These are phyloP conservation scores for Puffinus mauretanicus DNA, from an alignment of 2,113 vertebrate genomes.

Conservation along the genomic window DNA sequence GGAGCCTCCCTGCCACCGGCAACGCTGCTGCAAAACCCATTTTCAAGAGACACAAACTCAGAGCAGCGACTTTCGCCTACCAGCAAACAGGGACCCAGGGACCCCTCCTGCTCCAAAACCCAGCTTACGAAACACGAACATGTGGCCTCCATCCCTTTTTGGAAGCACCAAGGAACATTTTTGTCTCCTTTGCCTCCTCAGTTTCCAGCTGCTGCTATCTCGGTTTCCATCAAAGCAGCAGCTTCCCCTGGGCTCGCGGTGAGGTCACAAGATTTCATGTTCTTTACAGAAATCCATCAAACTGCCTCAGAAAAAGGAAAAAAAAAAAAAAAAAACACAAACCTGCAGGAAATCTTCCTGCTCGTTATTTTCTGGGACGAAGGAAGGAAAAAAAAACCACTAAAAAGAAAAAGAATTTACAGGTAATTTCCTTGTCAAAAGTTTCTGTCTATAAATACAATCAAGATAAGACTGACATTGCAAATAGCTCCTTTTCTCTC, in stretches of 20 bases:
- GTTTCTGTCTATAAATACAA: constrained; percentile 67
- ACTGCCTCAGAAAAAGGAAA: neutral
- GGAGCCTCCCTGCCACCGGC: neutral
- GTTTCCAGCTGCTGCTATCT: neutral
- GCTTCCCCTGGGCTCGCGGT: neutral
- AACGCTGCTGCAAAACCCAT: neutral
- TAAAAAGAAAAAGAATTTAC: constrained; percentile 28
- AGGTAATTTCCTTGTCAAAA: constrained; percentile 73
- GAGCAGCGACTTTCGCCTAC: neutral
- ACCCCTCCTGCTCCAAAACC: neutral
- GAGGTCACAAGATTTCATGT: neutral
- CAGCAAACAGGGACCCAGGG: neutral
- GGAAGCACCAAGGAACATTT: neutral
- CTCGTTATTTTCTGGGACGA: neutral
- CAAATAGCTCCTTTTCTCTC: constrained; percentile 61
- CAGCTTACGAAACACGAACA: accelerated
- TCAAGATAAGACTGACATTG: constrained; percentile 59
- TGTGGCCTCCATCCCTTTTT: neutral
- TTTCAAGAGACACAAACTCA: neutral
- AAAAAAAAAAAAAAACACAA: neutral
- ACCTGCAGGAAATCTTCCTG: constrained; percentile 5
- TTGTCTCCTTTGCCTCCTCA: neutral
- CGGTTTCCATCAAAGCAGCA: neutral
- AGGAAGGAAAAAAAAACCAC: neutral
- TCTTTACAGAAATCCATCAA: constrained; percentile 14